Base-by-base conservation (phyloP, 1,140 invertebrate genomes). In the Zaprionus taronus region DNA sequence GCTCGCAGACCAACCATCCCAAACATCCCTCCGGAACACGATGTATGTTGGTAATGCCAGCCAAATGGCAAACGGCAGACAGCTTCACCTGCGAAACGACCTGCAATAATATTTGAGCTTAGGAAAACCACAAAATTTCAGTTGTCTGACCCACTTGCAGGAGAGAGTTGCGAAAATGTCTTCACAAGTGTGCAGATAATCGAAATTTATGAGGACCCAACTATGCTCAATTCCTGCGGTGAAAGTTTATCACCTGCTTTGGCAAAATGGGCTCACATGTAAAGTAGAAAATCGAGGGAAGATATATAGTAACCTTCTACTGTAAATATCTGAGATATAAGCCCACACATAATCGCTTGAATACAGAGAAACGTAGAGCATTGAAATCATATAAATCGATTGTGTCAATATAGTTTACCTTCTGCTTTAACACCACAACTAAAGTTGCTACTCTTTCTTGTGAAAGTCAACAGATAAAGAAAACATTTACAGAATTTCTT, bases 91-190 rank as follows among this genome's bases (percentile, higher is more conserved):
- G 41, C 24, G 11, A 20, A 62, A 62, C 26, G 41, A 49, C 41
- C 41, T 62, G 60, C 60, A 62, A 62, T 62, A 62, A 62, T 49
- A 62, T 62, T 51, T 4, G 12, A 51, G 47, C 22, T 47, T 62
- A 49, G 60, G 36, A 44, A 62, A 62, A 49, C 9, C n/a, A 44
- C 41, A 62, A 49, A 62, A 62, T 62, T n/a, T 44, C 41, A 62
- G 41, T 22, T 62, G 44, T 49, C 24, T 49, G 26, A 49, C 60
- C 22, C 60, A 62, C 58, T 61, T 61, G 60, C 7, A 6, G 28
- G n/a, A 49, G n/a, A 62, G n/a, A 62, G 22, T 47, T 62, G 44
- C 14, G 26, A 24, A 15, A 20, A 20, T 49, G 22, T 44, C 41
- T 44, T 44, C 44, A 31, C 41, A 44, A 22, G 60, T 49, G 60